phyloP scores from a whole-genome alignment of 2,797 vertebrate species.

The Acridotheres tristis region DNA sequence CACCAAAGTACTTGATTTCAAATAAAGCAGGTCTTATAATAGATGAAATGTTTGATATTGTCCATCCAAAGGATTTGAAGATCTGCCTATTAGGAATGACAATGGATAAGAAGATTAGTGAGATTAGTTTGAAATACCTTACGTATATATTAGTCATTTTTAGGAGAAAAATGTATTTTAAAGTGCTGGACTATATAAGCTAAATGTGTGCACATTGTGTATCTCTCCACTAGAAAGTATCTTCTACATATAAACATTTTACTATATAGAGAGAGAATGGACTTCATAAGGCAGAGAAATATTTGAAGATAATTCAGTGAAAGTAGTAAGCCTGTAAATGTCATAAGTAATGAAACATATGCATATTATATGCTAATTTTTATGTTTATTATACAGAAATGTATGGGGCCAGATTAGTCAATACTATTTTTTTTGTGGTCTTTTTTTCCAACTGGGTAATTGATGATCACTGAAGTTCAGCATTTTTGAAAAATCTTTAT shows the following conservation, averaged over 20 bases:
- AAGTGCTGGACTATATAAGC: not conserved
- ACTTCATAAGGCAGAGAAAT: not conserved
- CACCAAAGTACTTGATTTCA: not conserved
- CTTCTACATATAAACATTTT: not conserved
- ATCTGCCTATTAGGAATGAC: not conserved
- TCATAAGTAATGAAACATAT: not conserved
- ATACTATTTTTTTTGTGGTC: not conserved
- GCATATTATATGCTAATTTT: not conserved
- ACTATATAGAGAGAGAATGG: not conserved
- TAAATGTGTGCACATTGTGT: not conserved
- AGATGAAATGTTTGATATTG: not conserved
- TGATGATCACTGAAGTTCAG: not conserved
- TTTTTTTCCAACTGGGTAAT: not conserved
- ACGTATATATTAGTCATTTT: not conserved
- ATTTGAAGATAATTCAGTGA: not conserved
- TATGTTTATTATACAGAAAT: not conserved
- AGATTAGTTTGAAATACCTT: not conserved
- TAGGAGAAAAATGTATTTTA: not conserved
- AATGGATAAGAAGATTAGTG: slow-evolving; percentile 8
- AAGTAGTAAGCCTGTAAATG: not conserved
- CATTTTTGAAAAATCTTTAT: not conserved
- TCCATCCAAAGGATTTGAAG: not conserved
- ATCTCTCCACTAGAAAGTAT: not conserved
- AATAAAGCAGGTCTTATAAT: not conserved
- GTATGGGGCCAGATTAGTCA: not conserved